Evolutionary conservation across 2,888 invertebrate species (phyloP).

Genomic region (Dynastes grantii): DNA sequence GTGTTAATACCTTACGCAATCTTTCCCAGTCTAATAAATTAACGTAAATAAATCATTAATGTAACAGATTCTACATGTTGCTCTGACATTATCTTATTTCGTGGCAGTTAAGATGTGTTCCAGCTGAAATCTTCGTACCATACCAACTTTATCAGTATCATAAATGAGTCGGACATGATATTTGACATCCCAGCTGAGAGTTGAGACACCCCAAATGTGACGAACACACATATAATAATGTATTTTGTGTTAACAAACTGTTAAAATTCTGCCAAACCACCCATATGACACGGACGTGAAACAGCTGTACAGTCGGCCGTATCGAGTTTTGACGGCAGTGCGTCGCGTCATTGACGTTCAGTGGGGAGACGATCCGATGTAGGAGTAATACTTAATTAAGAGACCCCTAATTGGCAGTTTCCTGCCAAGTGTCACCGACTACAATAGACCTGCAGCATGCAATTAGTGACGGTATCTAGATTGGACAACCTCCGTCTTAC

Average conservation of each 20-base stretch:
- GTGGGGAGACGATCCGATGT: constrained; percentile 60
- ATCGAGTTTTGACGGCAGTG: constrained; percentile 51
- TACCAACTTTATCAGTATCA: constrained; percentile 33
- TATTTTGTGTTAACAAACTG: constrained; percentile 66
- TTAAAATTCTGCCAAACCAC: constrained; percentile 65
- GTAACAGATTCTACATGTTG: constrained; percentile 22
- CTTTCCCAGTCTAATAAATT: constrained; percentile 15
- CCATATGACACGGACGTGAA: constrained; percentile 62
- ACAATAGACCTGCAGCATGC: constrained; percentile 59
- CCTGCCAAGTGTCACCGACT: constrained; percentile 63
- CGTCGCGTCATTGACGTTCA: constrained; percentile 46
- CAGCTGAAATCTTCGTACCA: constrained; percentile 25
- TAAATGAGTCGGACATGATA: constrained; percentile 42
- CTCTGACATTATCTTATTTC: constrained; percentile 27
- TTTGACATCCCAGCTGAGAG: constrained; percentile 51
- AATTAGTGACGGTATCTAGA: constrained; percentile 58
- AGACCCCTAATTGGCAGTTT: constrained; percentile 65
- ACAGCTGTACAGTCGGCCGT: constrained; percentile 62
- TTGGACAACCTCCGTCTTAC: constrained; percentile 53
- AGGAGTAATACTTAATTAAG: constrained; percentile 64
- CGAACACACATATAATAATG: constrained; percentile 62
- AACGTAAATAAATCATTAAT: constrained; percentile 3
- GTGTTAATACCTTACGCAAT: background rate
- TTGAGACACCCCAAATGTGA: constrained; percentile 60
- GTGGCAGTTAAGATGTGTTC: constrained; percentile 19